Evolutionary conservation across 37 sponge, comb jelly and placozoan genomes (phyloP), one percentile per base, ranked within the genome.

Genomic region (Lycopodina hypogea): DNA sequence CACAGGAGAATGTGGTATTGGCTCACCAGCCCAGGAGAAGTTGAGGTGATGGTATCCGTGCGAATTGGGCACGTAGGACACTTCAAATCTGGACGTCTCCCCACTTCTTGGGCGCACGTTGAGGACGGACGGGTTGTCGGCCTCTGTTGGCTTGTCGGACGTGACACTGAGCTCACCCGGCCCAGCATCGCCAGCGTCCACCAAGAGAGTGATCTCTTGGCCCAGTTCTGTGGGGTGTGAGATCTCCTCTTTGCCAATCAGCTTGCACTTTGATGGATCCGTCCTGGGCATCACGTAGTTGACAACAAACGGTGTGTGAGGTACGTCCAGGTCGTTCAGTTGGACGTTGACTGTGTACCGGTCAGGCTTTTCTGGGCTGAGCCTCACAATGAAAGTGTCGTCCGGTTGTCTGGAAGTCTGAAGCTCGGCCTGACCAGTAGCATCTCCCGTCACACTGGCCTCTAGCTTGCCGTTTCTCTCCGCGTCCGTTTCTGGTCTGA

Each of bases 111-210:
- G 53, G 22, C 73, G 77, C 0, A 28, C 30, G 37, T 7, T 83
- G 61, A 56, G 58, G 32, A 39, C 57, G 22, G 58, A 75, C 75
- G 35, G 75, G 32, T 55, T 21, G 67, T 51, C 62, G 23, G 61
- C 24, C 9, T 75, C 83, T 50, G 39, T n/a, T 28, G 77, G 88
- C 2, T 76, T 78, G 21, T 90, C 76, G 8, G 82, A 78, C 1
- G 72, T 66, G 18, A 93, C 88, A 42, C 72, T 77, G 29, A 94
- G 77, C 11, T 83, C 74, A 12, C 94, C 94, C 26, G 83, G 73
- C 21, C 94, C 94, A 59, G 92, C 94, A 23, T 83, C 79, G 6
- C 45, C 57, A n/a, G 85, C 70, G 4, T 90, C 85, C 53, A 94
- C 82, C 14, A 59, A 29, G 42, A 93, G 82, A 65, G 51, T 71